Conservation (phyloP, 2,888 invertebrate genomes). For the Leptopterna dolabrata region DNA sequence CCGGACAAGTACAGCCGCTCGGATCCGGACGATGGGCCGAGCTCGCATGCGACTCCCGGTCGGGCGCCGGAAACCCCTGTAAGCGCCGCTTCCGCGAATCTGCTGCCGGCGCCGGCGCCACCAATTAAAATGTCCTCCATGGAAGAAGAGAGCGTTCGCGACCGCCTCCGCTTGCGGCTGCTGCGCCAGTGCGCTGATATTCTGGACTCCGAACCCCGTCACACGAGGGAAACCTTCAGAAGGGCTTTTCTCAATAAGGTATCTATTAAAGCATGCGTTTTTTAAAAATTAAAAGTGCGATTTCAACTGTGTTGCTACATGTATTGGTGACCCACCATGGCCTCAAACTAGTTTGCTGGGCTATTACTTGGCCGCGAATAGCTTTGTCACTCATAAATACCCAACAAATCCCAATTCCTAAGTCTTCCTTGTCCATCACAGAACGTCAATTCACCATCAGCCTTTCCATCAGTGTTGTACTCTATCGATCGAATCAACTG, state of each 20-base stretch:
- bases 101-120: constrained; percentile 16
- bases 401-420: too few relatives aligned
- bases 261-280: too few relatives aligned
- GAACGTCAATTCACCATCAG: background rate
- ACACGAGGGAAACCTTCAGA: constrained; percentile 75
- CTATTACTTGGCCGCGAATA: too few relatives aligned
- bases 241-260: constrained; percentile 79
- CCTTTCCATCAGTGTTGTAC: background rate
- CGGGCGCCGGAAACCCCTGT: background rate
- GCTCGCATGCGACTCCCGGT: background rate
- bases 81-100: background rate
- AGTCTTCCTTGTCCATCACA: background rate
- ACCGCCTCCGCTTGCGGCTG: constrained; percentile 72
- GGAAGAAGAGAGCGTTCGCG: constrained; percentile 78
- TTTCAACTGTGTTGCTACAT: too few relatives aligned
- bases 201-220: constrained; percentile 73
- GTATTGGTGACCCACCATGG: too few relatives aligned
- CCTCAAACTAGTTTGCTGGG: too few relatives aligned
- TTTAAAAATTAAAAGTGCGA: too few relatives aligned
- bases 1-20: constrained; percentile 59
- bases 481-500: background rate
- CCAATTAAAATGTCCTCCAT: constrained; percentile 72
- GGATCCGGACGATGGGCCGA: constrained; percentile 46
- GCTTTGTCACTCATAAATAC: too few relatives aligned
- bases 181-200: constrained; percentile 76